A percentile compares a stretch with the other conserved stretches of the same genome.
These are phyloP conservation scores for Emydocephalus ijimae DNA, from an alignment of 2,113 vertebrate genomes.

Conservation along the genomic window DNA sequence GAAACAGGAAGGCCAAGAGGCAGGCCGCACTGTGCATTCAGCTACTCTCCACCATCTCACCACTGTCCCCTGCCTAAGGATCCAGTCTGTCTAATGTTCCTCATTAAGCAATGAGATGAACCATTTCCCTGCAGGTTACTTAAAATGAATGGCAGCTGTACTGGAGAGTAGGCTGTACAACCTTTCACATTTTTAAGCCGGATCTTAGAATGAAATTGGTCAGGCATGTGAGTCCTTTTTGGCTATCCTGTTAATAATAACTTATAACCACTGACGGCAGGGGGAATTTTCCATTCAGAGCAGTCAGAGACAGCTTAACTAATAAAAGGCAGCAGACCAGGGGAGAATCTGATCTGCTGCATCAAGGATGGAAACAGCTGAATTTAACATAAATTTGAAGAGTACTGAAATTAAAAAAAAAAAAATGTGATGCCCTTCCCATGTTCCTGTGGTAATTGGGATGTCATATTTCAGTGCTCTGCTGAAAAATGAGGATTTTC, in stretches of 20 bases:
- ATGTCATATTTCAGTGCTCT: slow-evolving; percentile 26
- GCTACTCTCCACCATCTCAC: not conserved
- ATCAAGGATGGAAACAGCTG: slow-evolving; percentile 41
- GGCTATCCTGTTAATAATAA: slow-evolving; percentile 25
- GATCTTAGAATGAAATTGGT: slow-evolving; percentile 40
- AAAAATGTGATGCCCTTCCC: slow-evolving; percentile 34
- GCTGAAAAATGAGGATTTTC: slow-evolving; percentile 13
- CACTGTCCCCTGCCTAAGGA: not conserved
- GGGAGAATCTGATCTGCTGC: slow-evolving; percentile 44
- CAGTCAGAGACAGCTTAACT: slow-evolving; percentile 49
- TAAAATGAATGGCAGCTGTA: slow-evolving; percentile 30
- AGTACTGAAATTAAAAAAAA: slow-evolving; percentile 8
- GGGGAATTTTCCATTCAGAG: slow-evolving; percentile 49
- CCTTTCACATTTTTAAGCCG: slow-evolving; percentile 22
- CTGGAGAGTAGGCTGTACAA: slow-evolving; percentile 34
- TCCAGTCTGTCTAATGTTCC: not conserved
- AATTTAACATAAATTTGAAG: slow-evolving; percentile 34
- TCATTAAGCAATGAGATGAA: not conserved
- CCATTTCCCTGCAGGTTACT: not conserved
- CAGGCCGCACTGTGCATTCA: not conserved
- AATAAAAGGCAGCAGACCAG: slow-evolving; percentile 49
- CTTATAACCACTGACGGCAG: slow-evolving; percentile 5
- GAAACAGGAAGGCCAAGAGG: not conserved
- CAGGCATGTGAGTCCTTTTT: slow-evolving; percentile 23
- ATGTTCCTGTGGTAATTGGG: slow-evolving; percentile 1